Percentiles rank a stretch among this genome's conserved stretches.
Evolutionary conservation across 2,888 invertebrate species (phyloP).

Genomic region (Nymphalis polychloros): DNA sequence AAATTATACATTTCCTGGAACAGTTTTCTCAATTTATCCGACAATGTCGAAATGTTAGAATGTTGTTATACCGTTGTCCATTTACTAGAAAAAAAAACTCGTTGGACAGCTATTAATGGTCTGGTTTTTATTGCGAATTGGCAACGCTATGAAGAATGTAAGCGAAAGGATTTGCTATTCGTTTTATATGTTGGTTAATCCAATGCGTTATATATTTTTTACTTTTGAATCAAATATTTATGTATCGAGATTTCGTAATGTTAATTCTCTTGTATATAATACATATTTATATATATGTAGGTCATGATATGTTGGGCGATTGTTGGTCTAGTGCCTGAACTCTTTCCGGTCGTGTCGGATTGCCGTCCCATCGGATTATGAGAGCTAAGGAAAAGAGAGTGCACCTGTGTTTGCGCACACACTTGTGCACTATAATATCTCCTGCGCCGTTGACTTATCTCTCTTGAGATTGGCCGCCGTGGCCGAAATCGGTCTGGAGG

Average conservation of each 20-base stretch:
- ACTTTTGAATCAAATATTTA: constrained; percentile 1
- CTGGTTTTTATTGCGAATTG: constrained; percentile 25
- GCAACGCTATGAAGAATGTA: constrained; percentile 14
- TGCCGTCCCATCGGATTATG: no score
- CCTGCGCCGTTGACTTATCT: no score
- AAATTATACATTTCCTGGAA: constrained; percentile 28
- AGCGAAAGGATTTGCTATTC: constrained; percentile 17
- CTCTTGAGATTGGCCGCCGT: no score
- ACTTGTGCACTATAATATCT: no score
- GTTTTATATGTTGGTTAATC: constrained; percentile 28
- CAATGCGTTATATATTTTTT: constrained; percentile 25
- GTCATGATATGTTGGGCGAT: no score
- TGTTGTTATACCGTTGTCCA: constrained; percentile 41
- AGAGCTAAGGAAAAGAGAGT: no score
- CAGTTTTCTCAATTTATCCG: constrained; percentile 29
- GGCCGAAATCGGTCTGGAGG: no score
- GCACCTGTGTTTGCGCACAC: no score
- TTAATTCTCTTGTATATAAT: no score
- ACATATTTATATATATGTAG: no score
- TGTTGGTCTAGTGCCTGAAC: no score
- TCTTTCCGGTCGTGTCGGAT: no score
- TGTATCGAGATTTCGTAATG: constrained; percentile 11
- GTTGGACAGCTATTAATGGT: constrained; percentile 25
- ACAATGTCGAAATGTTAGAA: constrained; percentile 38
- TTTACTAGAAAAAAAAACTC: constrained; percentile 35